Evolutionary conservation across 2,888 invertebrate species (phyloP).

Genomic region (Lithophane ornitopus): DNA sequence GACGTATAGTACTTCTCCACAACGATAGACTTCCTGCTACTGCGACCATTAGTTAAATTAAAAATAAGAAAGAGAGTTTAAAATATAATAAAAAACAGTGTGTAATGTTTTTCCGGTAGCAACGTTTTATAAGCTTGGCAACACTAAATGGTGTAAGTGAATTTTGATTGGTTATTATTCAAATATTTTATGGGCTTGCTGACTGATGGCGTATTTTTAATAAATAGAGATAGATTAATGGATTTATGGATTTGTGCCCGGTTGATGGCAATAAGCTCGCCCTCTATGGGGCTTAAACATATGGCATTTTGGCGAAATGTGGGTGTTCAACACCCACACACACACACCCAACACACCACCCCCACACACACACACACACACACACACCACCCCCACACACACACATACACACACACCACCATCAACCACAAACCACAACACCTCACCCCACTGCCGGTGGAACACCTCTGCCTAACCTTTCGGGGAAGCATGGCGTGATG

Average conservation of each 20-base stretch:
- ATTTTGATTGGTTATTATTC: constrained; percentile 51
- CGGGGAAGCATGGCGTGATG: not conserved
- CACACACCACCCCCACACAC: too few species aligned
- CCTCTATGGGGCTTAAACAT: not conserved
- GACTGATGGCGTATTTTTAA: constrained; percentile 30
- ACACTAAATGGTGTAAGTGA: constrained; percentile 56
- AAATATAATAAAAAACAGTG: constrained; percentile 50
- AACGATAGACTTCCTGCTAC: constrained; percentile 60
- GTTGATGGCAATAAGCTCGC: not conserved
- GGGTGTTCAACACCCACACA: too few species aligned
- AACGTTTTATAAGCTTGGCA: constrained; percentile 53
- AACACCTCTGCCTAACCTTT: too few species aligned
- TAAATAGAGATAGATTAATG: not conserved
- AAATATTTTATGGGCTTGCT: constrained; percentile 42
- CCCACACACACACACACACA: too few species aligned
- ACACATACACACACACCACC: too few species aligned
- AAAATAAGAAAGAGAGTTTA: constrained; percentile 53
- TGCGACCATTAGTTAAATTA: constrained; percentile 52
- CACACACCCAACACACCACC: too few species aligned
- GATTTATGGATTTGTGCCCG: not conserved
- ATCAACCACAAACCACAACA: too few species aligned
- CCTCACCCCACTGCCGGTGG: too few species aligned
- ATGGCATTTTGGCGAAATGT: too few species aligned
- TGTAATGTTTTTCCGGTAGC: constrained; percentile 55
- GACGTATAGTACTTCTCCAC: constrained; percentile 27